A percentile compares a stretch with the other conserved stretches of the same genome.
Conservation (phyloP, 1,140 invertebrate species). For the Radopholus similis region DNA sequence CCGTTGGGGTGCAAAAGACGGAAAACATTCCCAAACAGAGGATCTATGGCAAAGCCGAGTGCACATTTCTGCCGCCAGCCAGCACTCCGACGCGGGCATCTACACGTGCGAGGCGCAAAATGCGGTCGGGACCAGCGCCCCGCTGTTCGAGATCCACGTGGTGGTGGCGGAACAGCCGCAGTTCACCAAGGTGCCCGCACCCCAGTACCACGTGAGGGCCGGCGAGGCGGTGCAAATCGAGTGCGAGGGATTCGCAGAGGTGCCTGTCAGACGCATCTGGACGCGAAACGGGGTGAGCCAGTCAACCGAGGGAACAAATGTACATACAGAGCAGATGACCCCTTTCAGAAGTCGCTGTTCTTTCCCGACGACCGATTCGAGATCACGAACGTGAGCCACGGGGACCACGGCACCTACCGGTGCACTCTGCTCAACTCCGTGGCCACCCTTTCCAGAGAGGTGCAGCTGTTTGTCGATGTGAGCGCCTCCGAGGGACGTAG, state of each 20-base stretch:
- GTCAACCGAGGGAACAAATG: not conserved
- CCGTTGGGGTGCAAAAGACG: not conserved
- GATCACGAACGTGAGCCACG: slow-evolving; percentile 37
- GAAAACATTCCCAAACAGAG: too few species aligned
- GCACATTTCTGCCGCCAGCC: not conserved
- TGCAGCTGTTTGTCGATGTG: slow-evolving; percentile 35
- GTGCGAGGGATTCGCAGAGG: slow-evolving; percentile 57
- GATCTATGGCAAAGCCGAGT: slow-evolving; percentile 2
- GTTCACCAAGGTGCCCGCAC: slow-evolving; percentile 44
- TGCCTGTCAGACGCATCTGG: slow-evolving; percentile 51
- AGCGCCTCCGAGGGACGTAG: not conserved
- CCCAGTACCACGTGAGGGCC: slow-evolving; percentile 30
- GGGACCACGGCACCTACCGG: slow-evolving; percentile 51
- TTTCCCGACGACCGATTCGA: slow-evolving; percentile 8
- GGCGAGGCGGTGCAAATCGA: slow-evolving; percentile 38
- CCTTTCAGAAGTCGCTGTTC: slow-evolving; percentile 42
- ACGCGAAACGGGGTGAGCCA: slow-evolving; percentile 39
- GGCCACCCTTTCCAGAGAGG: slow-evolving; percentile 34
- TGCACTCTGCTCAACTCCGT: slow-evolving; percentile 50
- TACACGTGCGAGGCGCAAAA: slow-evolving; percentile 50
- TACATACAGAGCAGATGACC: too few species aligned
- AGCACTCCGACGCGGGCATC: slow-evolving; percentile 39
- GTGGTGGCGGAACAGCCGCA: slow-evolving; percentile 37
- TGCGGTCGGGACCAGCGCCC: slow-evolving; percentile 40
- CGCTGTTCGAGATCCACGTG: slow-evolving; percentile 34